A percentile compares a stretch with the other conserved stretches of the same genome.
Conservation (phyloP, 2,888 invertebrate species). For the Lepeophtheirus nordmannii region DNA sequence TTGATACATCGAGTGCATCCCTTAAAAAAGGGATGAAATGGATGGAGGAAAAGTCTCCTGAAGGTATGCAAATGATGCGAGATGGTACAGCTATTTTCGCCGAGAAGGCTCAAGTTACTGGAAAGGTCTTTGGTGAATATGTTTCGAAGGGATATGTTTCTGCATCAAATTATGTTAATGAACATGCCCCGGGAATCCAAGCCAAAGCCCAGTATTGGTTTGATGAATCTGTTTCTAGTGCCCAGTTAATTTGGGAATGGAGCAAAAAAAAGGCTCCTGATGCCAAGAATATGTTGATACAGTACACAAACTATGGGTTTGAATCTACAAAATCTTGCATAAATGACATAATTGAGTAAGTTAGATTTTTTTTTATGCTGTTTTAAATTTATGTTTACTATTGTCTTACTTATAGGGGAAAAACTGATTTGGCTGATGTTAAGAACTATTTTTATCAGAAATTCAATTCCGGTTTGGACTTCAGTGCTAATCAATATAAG, state of each 20-base stretch:
- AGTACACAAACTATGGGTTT: neutral
- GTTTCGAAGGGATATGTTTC: too few relatives aligned
- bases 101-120: too few relatives aligned
- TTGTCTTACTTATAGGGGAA: too few relatives aligned
- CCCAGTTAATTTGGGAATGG: neutral
- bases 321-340: neutral
- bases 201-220: neutral
- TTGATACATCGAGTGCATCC: neutral
- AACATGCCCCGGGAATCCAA: neutral
- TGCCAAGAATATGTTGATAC: neutral
- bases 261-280: neutral
- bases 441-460: too few relatives aligned
- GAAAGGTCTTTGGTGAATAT: too few relatives aligned
- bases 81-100: neutral
- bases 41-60: neutral
- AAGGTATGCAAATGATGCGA: neutral
- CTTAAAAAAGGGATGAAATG: neutral
- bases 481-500: too few relatives aligned
- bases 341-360: neutral
- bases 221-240: neutral
- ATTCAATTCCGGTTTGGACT: too few relatives aligned
- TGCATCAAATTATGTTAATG: neutral
- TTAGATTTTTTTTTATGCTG: too few relatives aligned
- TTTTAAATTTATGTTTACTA: too few relatives aligned
- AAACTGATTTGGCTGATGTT: too few relatives aligned